Evolutionary conservation across 2,113 vertebrate species (phyloP).

Genomic region (Pogonocichla stellata): DNA sequence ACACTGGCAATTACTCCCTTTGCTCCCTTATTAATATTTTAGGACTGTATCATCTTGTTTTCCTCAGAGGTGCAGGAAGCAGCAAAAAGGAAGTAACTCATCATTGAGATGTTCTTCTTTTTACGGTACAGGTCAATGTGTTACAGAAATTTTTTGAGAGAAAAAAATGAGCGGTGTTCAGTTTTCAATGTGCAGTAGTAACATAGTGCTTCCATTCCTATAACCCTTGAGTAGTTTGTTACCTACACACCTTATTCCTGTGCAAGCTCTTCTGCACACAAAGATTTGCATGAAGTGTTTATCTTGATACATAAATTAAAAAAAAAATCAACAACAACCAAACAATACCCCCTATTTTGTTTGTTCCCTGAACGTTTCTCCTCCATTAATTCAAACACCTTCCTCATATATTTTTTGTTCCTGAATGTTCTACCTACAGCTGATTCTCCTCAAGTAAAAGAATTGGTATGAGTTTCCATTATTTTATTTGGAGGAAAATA

Average conservation of each 20-base stretch:
- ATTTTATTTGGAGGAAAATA: not conserved
- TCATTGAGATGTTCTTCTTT: not conserved
- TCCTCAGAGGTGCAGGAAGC: not conserved
- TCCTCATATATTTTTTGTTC: not conserved
- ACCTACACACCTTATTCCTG: not conserved
- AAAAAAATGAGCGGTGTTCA: not conserved
- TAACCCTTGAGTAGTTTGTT: not conserved
- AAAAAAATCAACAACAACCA: not conserved
- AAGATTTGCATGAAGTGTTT: not conserved
- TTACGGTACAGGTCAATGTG: not conserved
- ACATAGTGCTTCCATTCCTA: not conserved
- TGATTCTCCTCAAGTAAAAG: not conserved
- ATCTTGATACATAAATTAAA: not conserved
- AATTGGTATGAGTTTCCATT: not conserved
- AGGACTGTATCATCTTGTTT: not conserved
- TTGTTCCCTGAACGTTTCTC: not conserved
- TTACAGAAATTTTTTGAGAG: not conserved
- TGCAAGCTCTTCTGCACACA: not conserved
- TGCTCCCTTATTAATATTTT: conserved; percentile 29
- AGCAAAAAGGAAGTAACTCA: not conserved
- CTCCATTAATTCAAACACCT: not conserved
- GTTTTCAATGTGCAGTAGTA: not conserved
- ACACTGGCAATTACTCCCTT: not conserved
- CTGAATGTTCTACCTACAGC: not conserved
- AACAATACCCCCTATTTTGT: not conserved